phyloP scores from a whole-genome alignment of 2,797 vertebrate genomes.

The Sciurus vulgaris region DNA sequence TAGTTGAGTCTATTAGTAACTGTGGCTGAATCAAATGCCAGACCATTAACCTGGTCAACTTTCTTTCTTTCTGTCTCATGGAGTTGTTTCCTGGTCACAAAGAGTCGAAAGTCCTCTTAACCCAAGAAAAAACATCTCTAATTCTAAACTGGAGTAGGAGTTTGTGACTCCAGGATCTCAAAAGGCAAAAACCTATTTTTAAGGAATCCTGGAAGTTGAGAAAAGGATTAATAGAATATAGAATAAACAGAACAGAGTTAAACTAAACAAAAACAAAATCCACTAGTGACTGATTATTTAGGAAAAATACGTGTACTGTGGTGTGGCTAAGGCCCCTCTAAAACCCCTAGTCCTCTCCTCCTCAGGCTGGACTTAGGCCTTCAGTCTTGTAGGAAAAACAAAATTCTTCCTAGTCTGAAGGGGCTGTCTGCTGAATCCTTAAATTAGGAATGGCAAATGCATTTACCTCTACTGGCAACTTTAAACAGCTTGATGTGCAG shows the following conservation, averaged over 20 bases:
- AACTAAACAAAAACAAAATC: constrained; percentile 12
- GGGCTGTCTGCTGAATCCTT: background rate
- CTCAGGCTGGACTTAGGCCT: background rate
- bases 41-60: background rate
- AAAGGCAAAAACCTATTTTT: constrained; percentile 12
- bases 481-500: background rate
- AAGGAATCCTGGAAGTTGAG: background rate
- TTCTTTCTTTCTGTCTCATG: background rate
- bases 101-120: background rate
- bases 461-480: background rate
- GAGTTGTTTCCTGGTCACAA: background rate
- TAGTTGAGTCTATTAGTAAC: background rate
- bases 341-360: background rate
- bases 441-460: background rate
- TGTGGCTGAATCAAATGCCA: background rate
- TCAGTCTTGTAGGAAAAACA: background rate
- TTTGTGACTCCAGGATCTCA: background rate
- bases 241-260: constrained; percentile 5
- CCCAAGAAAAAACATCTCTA: background rate
- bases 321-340: background rate
- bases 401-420: background rate
- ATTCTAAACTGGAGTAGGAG: background rate
- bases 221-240: background rate
- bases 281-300: constrained; percentile 3
- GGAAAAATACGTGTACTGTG: background rate